These are phyloP conservation scores for Vulpes lagopus DNA, from an alignment of 2,113 vertebrate genomes.

Conservation along the genomic window DNA sequence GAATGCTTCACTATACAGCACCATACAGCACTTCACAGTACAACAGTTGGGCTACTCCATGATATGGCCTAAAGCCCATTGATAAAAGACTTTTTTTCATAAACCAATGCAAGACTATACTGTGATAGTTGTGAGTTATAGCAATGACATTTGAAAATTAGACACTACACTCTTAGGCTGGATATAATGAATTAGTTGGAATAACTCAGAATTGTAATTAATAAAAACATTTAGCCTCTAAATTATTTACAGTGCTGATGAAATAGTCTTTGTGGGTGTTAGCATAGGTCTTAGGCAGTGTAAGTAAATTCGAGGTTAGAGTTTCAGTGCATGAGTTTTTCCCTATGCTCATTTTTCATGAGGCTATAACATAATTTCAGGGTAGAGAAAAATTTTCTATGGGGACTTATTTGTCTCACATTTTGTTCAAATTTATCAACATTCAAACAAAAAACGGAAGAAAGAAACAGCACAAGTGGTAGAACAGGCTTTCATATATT, in stretches of 20 bases:
- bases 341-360: neutral
- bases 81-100: neutral
- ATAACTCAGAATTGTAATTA: neutral
- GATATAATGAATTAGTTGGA: neutral
- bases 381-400: neutral
- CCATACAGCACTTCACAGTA: neutral
- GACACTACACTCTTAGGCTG: neutral
- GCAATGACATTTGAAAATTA: neutral
- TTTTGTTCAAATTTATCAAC: neutral
- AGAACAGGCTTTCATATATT: neutral
- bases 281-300: neutral
- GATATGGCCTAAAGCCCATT: neutral
- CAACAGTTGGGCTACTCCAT: neutral
- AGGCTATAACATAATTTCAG: neutral
- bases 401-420: neutral
- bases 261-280: neutral
- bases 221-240: neutral
- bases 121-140: neutral
- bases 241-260: neutral
- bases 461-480: neutral
- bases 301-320: neutral
- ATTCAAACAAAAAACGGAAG: neutral
- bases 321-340: neutral
- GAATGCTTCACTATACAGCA: neutral
- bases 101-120: neutral